Conservation (phyloP, 2,888 invertebrate genomes). For the Adela reaumurella region DNA sequence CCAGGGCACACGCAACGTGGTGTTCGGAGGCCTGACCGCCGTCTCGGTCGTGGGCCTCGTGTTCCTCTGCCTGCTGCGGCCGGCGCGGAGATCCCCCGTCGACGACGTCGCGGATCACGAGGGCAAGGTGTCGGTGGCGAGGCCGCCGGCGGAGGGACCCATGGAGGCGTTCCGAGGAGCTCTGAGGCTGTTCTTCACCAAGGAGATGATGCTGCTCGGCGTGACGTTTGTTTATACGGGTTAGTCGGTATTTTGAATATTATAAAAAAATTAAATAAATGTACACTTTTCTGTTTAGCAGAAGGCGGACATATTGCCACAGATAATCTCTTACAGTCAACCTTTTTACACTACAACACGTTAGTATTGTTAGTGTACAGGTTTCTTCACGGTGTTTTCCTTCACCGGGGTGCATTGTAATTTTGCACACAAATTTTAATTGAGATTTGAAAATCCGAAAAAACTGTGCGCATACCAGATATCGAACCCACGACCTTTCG, state of each 20-base stretch:
- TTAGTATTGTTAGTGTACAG: no score
- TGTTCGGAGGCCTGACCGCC: conserved; percentile 76
- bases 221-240: conserved; percentile 90
- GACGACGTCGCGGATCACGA: conserved; percentile 29
- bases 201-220: conserved; percentile 80
- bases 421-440: no score
- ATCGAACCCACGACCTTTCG: no score
- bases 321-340: no score
- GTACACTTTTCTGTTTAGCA: no score
- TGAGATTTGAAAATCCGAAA: no score
- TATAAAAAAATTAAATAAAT: no score
- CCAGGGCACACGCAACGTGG: conserved; percentile 64
- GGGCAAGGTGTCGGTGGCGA: conserved; percentile 45
- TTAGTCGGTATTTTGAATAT: conserved; percentile 24
- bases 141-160: conserved; percentile 51
- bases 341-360: no score
- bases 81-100: conserved; percentile 37
- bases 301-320: no score
- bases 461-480: no score
- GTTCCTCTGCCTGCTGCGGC: conserved; percentile 62
- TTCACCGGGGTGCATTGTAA: no score
- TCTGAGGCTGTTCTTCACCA: conserved; percentile 70
- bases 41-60: conserved; percentile 70
- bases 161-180: conserved; percentile 72
- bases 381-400: no score